A percentile compares a stretch with the other conserved stretches of the same genome.
phyloP scores from a whole-genome alignment of 2,888 invertebrate species.

The Falcaria lacertinaria region DNA sequence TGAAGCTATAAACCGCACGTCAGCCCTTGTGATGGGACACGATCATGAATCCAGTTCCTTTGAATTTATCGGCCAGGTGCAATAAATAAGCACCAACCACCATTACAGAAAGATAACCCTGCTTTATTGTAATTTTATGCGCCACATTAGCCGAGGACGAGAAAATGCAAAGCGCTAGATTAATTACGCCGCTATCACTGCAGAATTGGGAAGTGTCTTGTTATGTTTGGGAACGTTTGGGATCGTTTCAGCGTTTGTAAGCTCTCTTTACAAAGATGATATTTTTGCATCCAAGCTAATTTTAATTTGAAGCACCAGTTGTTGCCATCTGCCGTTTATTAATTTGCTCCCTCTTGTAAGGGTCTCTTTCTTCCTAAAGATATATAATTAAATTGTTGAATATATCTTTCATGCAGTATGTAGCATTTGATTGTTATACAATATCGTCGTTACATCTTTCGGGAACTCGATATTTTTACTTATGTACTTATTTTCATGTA shows the following conservation, averaged over 20 bases:
- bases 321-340: too few relatives aligned
- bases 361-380: too few relatives aligned
- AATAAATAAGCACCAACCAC: slow-evolving; percentile 52
- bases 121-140: slow-evolving; percentile 67
- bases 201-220: neutral
- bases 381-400: too few relatives aligned
- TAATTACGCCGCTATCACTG: slow-evolving; percentile 1
- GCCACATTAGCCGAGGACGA: slow-evolving; percentile 37
- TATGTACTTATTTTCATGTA: too few relatives aligned
- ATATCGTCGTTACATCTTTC: too few relatives aligned
- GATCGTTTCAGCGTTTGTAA: slow-evolving; percentile 20
- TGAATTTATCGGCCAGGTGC: slow-evolving; percentile 38
- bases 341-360: too few relatives aligned
- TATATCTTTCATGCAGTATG: too few relatives aligned
- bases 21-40: slow-evolving; percentile 15
- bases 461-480: too few relatives aligned
- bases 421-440: too few relatives aligned
- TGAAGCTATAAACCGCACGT: neutral
- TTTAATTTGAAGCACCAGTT: too few relatives aligned
- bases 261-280: slow-evolving; percentile 61
- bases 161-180: slow-evolving; percentile 7
- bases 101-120: slow-evolving; percentile 53
- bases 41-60: slow-evolving; percentile 20
- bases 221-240: slow-evolving; percentile 15
- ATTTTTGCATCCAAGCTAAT: too few relatives aligned